These are phyloP conservation scores for Ameiurus melas DNA, from an alignment of 2,113 vertebrate species.

Conservation along the genomic window DNA sequence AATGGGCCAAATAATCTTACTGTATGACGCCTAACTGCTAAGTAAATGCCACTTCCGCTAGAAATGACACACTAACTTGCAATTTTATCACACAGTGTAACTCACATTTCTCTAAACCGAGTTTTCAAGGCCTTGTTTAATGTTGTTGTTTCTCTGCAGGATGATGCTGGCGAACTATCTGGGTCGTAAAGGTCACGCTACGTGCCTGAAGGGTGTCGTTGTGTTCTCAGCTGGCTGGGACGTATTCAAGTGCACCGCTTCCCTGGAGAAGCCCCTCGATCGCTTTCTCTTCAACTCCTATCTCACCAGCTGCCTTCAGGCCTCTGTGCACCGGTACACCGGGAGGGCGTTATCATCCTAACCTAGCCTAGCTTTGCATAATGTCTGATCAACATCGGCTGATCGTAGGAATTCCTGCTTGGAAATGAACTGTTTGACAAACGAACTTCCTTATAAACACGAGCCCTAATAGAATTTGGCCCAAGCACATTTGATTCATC, in stretches of 20 bases:
- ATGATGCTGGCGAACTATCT: slow-evolving; percentile 98
- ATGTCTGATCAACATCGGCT: not conserved
- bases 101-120: not conserved
- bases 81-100: not conserved
- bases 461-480: not conserved
- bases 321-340: slow-evolving; percentile 91
- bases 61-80: too few relatives aligned
- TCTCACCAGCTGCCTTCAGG: slow-evolving; percentile 95
- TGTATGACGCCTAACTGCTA: too few relatives aligned
- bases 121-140: not conserved
- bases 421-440: not conserved
- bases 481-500: not conserved
- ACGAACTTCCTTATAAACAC: not conserved
- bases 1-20: too few relatives aligned
- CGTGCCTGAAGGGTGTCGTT: slow-evolving; percentile 89
- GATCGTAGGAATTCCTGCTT: not conserved
- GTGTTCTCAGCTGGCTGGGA: slow-evolving; percentile 98
- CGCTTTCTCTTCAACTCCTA: slow-evolving; percentile 99
- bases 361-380: not conserved
- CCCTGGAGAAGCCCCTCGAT: slow-evolving; percentile 93
- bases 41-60: too few relatives aligned
- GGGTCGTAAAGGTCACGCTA: slow-evolving; percentile 85
- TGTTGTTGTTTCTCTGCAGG: slow-evolving; percentile 66
- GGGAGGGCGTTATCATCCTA: slow-evolving; percentile 27
- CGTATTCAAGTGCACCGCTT: slow-evolving; percentile 91